A percentile compares a stretch with the other conserved stretches of the same genome.
Evolutionary conservation across 2,888 invertebrate genomes (phyloP).

Genomic region (Schrankia costaestrigalis): DNA sequence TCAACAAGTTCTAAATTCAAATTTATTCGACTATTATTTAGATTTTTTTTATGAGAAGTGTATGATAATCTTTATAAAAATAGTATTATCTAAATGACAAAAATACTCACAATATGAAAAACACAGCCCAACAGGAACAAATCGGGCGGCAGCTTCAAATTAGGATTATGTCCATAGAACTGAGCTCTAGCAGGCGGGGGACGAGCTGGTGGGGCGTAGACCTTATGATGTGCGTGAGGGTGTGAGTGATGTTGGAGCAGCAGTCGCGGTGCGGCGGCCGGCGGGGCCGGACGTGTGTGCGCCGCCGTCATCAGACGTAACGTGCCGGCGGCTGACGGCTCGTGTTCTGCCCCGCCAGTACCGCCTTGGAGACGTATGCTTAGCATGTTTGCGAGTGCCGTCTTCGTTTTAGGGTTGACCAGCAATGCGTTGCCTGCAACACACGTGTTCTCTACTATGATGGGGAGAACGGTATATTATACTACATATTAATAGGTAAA

Average conservation of each 20-base stretch:
- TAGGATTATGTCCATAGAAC: constrained; percentile 96
- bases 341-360: constrained; percentile 62
- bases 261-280: constrained; percentile 42
- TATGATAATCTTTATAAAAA: too few relatives aligned
- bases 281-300: constrained; percentile 76
- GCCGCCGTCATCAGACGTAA: constrained; percentile 91
- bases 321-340: constrained; percentile 86
- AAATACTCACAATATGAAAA: constrained; percentile 86
- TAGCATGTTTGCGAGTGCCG: constrained; percentile 96
- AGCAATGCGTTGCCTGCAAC: constrained; percentile 76
- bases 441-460: constrained; percentile 5
- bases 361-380: constrained; percentile 85
- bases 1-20: too few relatives aligned
- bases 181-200: constrained; percentile 85
- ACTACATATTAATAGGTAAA: too few relatives aligned
- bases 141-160: constrained; percentile 92
- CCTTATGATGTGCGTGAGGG: constrained; percentile 37
- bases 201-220: constrained; percentile 69
- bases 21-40: too few relatives aligned
- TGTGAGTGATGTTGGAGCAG: constrained; percentile 26
- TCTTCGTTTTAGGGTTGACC: constrained; percentile 95
- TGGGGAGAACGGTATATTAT: not conserved
- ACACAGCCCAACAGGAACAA: constrained; percentile 95
- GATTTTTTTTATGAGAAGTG: too few relatives aligned
- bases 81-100: not conserved